Percentiles rank a stretch among this genome's conserved stretches.
phyloP scores from a whole-genome alignment of 2,888 invertebrate genomes.

The Pilophorus perplexus region DNA sequence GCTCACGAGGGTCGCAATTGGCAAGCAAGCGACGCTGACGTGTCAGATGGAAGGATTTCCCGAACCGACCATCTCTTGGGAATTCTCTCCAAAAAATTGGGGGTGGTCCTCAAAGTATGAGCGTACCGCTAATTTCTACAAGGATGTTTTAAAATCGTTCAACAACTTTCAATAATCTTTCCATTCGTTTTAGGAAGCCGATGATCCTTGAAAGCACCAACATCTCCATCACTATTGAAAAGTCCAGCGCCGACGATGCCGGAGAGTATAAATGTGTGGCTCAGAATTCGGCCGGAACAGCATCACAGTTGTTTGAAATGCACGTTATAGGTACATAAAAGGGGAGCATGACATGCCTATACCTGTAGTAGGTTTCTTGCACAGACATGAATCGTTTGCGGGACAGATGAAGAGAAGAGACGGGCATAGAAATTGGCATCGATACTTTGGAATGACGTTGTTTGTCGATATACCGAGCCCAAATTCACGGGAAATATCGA shows the following conservation, averaged over 20 bases:
- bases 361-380: no score
- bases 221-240: neutral
- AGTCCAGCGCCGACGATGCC: neutral
- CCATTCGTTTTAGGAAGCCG: neutral
- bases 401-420: no score
- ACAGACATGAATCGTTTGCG: no score
- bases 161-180: neutral
- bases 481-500: no score
- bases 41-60: slow-evolving; percentile 27
- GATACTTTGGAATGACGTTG: no score
- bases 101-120: no score
- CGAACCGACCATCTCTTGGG: slow-evolving; percentile 3
- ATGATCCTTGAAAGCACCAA: neutral
- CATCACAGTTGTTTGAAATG: neutral
- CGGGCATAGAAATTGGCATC: no score
- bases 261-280: slow-evolving; percentile 16
- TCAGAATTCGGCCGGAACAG: neutral
- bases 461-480: no score
- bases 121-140: no score
- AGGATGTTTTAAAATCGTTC: neutral
- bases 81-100: no score
- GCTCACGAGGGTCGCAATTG: neutral
- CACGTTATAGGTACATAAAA: slow-evolving; percentile 2
- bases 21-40: neutral
- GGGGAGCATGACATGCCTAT: neutral